Conservation (phyloP, 1,140 invertebrate species). For the Drosophila carrolli region DNA sequence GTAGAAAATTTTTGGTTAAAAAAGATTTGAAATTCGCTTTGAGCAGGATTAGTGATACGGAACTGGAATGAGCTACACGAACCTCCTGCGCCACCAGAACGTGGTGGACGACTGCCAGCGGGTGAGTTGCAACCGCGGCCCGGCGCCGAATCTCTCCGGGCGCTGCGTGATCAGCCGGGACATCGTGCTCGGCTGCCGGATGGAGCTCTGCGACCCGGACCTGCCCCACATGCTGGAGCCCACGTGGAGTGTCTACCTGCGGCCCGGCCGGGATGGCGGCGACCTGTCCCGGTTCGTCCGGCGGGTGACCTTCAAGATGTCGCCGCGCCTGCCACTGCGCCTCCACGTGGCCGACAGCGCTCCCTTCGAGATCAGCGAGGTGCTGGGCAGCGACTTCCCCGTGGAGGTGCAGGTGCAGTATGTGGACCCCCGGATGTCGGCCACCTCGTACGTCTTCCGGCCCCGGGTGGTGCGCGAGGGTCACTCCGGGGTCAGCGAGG, state of each 20-base stretch:
- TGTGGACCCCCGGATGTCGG: slow-evolving; percentile 41
- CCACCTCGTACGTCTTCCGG: slow-evolving; percentile 59
- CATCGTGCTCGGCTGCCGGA: slow-evolving; percentile 52
- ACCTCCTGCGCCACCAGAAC: slow-evolving; percentile 30
- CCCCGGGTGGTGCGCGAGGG: slow-evolving; percentile 51
- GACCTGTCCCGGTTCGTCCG: slow-evolving; percentile 50
- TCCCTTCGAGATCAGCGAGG: slow-evolving; percentile 68
- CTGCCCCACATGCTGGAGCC: slow-evolving; percentile 55
- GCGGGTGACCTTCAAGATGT: slow-evolving; percentile 65
- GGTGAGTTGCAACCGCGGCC: slow-evolving; percentile 48
- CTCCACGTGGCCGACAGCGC: slow-evolving; percentile 63
- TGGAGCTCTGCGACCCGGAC: slow-evolving; percentile 50
- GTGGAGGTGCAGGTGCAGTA: slow-evolving; percentile 66
- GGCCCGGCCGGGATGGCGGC: slow-evolving; percentile 16
- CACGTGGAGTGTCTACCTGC: slow-evolving; percentile 66
- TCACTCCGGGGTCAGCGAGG: slow-evolving; percentile 42
- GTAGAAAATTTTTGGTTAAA: neutral
- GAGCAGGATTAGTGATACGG: neutral
- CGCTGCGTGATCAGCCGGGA: slow-evolving; percentile 48
- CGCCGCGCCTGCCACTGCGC: slow-evolving; percentile 57
- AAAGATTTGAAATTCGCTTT: neutral
- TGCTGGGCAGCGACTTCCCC: slow-evolving; percentile 61
- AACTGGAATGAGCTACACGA: slow-evolving; percentile 40
- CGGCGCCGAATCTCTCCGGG: neutral
- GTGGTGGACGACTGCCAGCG: slow-evolving; percentile 46